Evolutionary conservation across 2,888 invertebrate species (phyloP), one percentile per base, ranked within the genome.

Genomic region (Gymnocheta viridis): DNA sequence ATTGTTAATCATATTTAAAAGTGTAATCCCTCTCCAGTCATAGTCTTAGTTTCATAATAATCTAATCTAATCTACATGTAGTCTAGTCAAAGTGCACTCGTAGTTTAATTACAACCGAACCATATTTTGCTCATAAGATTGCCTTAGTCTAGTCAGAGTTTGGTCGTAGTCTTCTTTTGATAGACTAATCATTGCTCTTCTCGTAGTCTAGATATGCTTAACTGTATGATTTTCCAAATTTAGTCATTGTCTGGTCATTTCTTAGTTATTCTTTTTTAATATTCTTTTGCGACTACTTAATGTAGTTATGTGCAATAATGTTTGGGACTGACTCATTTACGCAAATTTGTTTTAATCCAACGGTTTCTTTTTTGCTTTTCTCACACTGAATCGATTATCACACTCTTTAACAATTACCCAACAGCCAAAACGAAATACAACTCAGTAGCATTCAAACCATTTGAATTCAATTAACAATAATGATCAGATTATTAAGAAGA

Each of bases 401-500:
- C 70, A 64, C 51, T 72, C 38, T 10, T 12, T 7, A 14, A 10
- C 62, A 78, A 67, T 78, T 78, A 78, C 17, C 17, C 60, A 51
- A 29, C 14, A 60, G 10, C 9, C n/a, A 66, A 62, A 41, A 19
- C 2, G 3, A 19, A 60, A 41, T 5, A 38, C 32, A 49, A 19
- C n/a, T 49, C 3, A 1, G 0, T n/a, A 14, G 14, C 14, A 76
- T 56, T 22, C 66, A 14, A 51, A 70, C n/a, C 22, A 70, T 62
- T 47, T 27, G 41, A 78, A 78, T 66, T 72, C 58, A 58, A 78
- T 73, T 67, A 77, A 67, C 66, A 44, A 60, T 38, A 60, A 76
- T 78, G 67, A 54, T 69, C 60, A 32, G 66, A 72, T 67, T 72
- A 77, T 67, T 77, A 66, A 73, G 32, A 62, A 82, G 17, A 12